phyloP scores from a whole-genome alignment of 1,140 invertebrate genomes.

The Lycorma delicatula region DNA sequence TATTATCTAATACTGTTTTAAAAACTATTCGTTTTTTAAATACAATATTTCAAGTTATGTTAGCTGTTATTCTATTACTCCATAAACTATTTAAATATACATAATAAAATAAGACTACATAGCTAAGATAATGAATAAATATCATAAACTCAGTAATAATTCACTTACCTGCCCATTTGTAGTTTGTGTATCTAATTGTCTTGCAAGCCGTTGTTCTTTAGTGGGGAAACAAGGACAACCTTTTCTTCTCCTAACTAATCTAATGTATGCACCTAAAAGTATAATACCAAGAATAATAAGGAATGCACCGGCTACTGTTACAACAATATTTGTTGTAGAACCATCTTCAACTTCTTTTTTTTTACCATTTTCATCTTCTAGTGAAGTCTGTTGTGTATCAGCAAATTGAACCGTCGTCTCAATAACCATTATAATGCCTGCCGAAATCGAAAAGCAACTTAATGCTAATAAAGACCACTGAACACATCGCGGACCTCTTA shows the following conservation, averaged over 20 bases:
- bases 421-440: constrained; percentile 31
- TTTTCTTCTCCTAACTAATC: constrained; percentile 30
- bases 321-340: constrained; percentile 16
- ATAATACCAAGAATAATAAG: constrained; percentile 29
- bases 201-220: constrained; percentile 31
- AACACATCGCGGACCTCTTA: constrained; percentile 25
- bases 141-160: background rate
- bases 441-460: constrained; percentile 26
- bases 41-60: no score
- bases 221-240: constrained; percentile 32
- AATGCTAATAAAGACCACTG: constrained; percentile 30
- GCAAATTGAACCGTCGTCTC: constrained; percentile 26
- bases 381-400: constrained; percentile 17
- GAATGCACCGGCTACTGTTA: constrained; percentile 26
- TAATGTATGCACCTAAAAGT: constrained; percentile 25
- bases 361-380: constrained; percentile 18
- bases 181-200: constrained; percentile 32
- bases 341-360: background rate
- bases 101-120: background rate
- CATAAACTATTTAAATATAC: background rate
- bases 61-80: no score
- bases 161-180: constrained; percentile 34
- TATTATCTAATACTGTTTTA: no score
- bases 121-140: background rate
- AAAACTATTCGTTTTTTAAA: no score